Evolutionary conservation across 2,888 invertebrate genomes (phyloP).

Genomic region (Molanna angustata): DNA sequence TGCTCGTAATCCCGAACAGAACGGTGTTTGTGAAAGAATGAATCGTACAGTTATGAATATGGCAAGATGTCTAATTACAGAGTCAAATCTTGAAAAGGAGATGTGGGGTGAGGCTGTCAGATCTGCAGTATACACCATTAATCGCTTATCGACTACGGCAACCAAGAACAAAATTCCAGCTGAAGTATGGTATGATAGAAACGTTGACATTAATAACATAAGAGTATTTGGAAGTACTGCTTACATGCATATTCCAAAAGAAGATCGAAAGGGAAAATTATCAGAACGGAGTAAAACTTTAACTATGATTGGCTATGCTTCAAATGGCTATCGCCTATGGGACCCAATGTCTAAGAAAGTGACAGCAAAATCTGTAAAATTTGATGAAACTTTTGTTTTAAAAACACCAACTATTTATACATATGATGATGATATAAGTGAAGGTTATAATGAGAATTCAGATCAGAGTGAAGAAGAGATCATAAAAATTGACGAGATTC

Average conservation of each 20-base stretch:
- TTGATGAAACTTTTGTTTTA: no score
- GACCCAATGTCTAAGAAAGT: slow-evolving; percentile 1
- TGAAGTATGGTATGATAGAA: neutral
- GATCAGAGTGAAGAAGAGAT: no score
- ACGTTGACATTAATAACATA: neutral
- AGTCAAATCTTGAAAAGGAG: neutral
- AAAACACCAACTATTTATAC: no score
- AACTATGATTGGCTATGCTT: slow-evolving; percentile 4
- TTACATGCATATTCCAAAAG: neutral
- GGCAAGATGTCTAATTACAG: neutral
- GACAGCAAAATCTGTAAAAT: no score
- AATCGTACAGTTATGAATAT: neutral
- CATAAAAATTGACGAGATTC: no score
- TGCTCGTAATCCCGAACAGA: neutral
- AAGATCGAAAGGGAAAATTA: neutral
- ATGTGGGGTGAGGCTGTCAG: slow-evolving; percentile 5
- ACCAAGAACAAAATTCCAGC: neutral
- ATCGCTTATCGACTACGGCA: neutral
- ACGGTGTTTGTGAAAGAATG: neutral
- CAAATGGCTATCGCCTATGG: slow-evolving; percentile 1
- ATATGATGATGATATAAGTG: no score
- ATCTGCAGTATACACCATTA: neutral
- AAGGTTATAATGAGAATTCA: no score
- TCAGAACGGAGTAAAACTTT: neutral
- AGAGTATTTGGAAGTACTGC: neutral